A percentile compares a stretch with the other conserved stretches of the same genome.
phyloP scores from a whole-genome alignment of 2,888 invertebrate genomes.

The Podabrus alpinus region DNA sequence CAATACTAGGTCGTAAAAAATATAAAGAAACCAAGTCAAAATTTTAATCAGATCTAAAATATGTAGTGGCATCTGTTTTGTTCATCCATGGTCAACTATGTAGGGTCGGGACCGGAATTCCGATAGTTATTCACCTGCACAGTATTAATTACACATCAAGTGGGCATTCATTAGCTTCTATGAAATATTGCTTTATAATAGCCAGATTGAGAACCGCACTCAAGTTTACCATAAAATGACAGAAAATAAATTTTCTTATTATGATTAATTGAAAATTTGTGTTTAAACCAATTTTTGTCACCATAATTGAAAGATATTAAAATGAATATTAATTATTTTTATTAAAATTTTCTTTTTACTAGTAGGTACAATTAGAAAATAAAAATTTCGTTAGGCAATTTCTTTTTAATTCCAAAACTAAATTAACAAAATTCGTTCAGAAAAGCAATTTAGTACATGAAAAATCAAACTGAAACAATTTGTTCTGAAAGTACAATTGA shows the following conservation, averaged over 20 bases:
- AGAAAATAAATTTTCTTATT: background rate
- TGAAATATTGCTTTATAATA: conserved; percentile 20
- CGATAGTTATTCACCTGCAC: conserved; percentile 23
- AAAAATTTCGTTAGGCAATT: background rate
- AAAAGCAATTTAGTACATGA: background rate
- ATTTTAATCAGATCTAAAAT: conserved; percentile 2
- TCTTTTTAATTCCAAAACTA: background rate
- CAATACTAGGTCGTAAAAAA: background rate
- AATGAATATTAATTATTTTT: background rate
- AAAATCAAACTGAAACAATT: background rate
- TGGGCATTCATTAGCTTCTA: conserved; percentile 14
- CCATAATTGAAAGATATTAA: background rate
- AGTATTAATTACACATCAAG: conserved; percentile 22
- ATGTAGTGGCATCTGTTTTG: conserved; percentile 14
- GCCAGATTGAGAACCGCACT: background rate
- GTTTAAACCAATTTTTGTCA: background rate
- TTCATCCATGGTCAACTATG: conserved; percentile 14
- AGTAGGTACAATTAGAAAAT: too few relatives aligned
- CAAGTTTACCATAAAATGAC: background rate
- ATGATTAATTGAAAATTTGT: background rate
- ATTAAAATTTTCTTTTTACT: background rate
- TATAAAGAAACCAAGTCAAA: background rate
- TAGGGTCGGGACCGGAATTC: conserved; percentile 20
- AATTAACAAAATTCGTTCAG: background rate
- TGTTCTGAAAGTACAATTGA: background rate